These are phyloP conservation scores for Zoanthus sociatus DNA, from an alignment of 92 coral and sea anemone species.

Conservation along the genomic window DNA sequence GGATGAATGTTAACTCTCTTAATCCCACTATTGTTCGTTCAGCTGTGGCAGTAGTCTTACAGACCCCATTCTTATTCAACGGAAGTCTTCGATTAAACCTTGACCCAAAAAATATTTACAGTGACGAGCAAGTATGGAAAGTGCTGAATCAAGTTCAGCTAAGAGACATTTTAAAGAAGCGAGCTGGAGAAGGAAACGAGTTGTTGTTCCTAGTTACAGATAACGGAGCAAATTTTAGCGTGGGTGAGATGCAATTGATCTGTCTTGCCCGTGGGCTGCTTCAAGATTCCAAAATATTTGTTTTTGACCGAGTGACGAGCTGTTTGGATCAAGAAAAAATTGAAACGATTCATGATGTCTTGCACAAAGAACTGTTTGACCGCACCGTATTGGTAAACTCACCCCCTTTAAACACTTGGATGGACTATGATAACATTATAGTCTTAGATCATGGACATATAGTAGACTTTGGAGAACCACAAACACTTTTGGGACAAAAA, in stretches of 20 bases:
- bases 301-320: constrained; percentile 38
- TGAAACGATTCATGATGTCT: not conserved
- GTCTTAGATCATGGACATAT: constrained; percentile 23
- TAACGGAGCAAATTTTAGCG: constrained; percentile 36
- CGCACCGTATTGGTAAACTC: constrained; percentile 3
- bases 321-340: constrained; percentile 11
- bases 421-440: constrained; percentile 26
- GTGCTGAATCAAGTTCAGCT: constrained; percentile 23
- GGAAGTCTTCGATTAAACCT: constrained; percentile 32
- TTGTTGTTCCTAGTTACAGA: constrained; percentile 7
- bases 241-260: constrained; percentile 34
- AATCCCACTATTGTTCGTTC: constrained; percentile 12
- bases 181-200: not conserved
- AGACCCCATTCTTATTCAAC: not conserved
- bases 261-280: constrained; percentile 27
- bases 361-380: not conserved
- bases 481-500: not conserved
- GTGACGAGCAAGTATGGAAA: constrained; percentile 5
- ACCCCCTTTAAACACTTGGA: not conserved
- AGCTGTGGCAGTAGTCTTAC: constrained; percentile 11
- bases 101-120: constrained; percentile 11
- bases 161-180: not conserved
- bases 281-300: constrained; percentile 23
- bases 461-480: constrained; percentile 34
- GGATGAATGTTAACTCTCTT: constrained; percentile 39